Evolutionary conservation across 2,113 vertebrate genomes (phyloP).

Genomic region (Oplegnathus fasciatus): DNA sequence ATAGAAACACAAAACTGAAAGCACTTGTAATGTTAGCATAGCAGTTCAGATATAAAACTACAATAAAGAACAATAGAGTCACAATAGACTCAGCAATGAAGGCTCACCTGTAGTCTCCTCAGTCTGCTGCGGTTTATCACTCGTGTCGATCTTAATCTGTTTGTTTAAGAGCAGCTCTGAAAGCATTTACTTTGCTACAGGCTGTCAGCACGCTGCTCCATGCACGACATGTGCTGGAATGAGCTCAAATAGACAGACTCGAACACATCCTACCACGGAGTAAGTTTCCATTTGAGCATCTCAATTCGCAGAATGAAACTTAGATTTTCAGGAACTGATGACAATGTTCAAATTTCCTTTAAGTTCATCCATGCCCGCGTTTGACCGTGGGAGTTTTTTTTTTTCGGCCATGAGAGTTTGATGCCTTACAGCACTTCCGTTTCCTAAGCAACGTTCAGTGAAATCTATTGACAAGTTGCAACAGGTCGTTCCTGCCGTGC

Average conservation of each 20-base stretch:
- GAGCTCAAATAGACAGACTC: not conserved
- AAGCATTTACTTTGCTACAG: too few species aligned
- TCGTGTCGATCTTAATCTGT: too few species aligned
- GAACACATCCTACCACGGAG: accelerated
- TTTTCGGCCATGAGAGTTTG: too few species aligned
- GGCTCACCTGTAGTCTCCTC: not conserved
- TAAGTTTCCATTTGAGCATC: not conserved
- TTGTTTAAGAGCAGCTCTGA: not conserved
- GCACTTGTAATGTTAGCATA: not conserved
- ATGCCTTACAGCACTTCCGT: not conserved
- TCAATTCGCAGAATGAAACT: not conserved
- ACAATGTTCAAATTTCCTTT: not conserved
- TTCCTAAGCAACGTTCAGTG: not conserved
- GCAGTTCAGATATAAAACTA: too few species aligned
- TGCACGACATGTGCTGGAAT: too few species aligned
- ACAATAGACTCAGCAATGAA: not conserved
- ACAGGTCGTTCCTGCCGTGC: not conserved
- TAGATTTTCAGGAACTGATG: not conserved
- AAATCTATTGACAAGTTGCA: not conserved
- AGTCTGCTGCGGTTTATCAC: not conserved
- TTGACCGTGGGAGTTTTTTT: accelerated
- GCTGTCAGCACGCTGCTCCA: not conserved
- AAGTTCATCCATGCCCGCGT: not conserved
- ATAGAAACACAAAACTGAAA: not conserved
- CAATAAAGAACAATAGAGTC: not conserved